Percentiles rank a stretch among this genome's conserved stretches.
phyloP scores from a whole-genome alignment of 2,888 invertebrate species.

The Standfussiana lucernea region DNA sequence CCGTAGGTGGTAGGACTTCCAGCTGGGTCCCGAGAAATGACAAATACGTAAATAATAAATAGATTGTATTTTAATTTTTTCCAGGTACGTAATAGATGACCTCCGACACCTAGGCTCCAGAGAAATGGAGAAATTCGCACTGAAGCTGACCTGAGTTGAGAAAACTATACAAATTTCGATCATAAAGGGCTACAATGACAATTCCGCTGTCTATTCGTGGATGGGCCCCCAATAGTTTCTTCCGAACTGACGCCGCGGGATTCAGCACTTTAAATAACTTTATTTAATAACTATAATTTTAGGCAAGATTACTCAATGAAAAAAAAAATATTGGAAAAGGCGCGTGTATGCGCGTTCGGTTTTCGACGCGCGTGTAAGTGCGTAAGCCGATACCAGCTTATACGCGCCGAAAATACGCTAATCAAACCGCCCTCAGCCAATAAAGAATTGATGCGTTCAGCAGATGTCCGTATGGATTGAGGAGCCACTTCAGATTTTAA shows the following conservation, averaged over 20 bases:
- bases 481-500: too few species aligned
- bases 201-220: slow-evolving; percentile 27
- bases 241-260: neutral
- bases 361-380: too few species aligned
- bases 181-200: slow-evolving; percentile 1
- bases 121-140: slow-evolving; percentile 72
- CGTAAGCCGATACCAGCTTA: too few species aligned
- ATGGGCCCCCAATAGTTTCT: neutral
- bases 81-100: slow-evolving; percentile 93
- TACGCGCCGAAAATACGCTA: neutral
- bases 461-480: too few species aligned
- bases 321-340: too few species aligned
- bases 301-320: neutral
- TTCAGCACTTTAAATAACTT: neutral
- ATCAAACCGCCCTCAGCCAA: neutral
- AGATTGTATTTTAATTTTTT: slow-evolving; percentile 3
- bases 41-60: neutral
- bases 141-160: slow-evolving; percentile 72
- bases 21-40: neutral
- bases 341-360: too few species aligned
- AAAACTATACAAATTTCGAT: slow-evolving; percentile 24
- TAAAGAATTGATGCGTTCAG: neutral
- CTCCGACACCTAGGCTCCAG: slow-evolving; percentile 85
- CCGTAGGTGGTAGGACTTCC: neutral
- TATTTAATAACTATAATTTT: neutral